Percentiles rank a stretch among this genome's conserved stretches.
Conservation (phyloP, 2,888 invertebrate species). For the Leptopilina drosophilae region DNA sequence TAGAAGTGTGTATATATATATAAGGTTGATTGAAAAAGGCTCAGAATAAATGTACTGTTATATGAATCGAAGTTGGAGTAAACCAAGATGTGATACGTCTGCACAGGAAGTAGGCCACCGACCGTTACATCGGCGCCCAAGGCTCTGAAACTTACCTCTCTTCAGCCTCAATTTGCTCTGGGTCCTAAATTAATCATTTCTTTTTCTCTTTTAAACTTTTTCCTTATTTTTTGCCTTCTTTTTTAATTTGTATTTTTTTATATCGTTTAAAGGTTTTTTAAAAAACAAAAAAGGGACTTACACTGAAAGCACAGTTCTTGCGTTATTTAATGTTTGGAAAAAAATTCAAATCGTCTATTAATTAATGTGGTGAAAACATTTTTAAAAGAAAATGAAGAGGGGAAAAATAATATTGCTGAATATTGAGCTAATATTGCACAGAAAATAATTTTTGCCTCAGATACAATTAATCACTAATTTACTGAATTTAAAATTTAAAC, state of each 20-base stretch:
- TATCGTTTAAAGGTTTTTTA: background rate
- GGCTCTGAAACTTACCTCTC: conserved; percentile 60
- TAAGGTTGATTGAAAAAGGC: conserved; percentile 43
- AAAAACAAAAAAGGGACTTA: background rate
- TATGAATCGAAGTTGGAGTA: conserved; percentile 53
- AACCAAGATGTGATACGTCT: conserved; percentile 55
- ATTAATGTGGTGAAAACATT: no score
- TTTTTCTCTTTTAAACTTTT: conserved; percentile 12
- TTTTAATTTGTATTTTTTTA: background rate
- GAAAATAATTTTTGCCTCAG: no score
- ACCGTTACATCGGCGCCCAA: conserved; percentile 74
- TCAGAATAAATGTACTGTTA: conserved; percentile 60
- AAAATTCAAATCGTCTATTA: no score
- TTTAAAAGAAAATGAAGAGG: no score
- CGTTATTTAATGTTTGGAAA: background rate
- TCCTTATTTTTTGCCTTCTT: background rate
- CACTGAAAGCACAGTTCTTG: background rate
- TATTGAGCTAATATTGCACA: no score
- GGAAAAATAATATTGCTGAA: no score
- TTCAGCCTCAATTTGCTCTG: conserved; percentile 41
- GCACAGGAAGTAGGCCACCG: conserved; percentile 71
- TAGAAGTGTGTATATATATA: background rate
- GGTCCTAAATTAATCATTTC: conserved; percentile 31
- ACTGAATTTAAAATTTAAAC: no score
- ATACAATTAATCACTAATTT: no score